Percentiles rank a stretch among this genome's conserved stretches.
These are phyloP conservation scores for Sinodicranocentrus sp. DNA, from an alignment of 2,888 invertebrate genomes.

Conservation along the genomic window DNA sequence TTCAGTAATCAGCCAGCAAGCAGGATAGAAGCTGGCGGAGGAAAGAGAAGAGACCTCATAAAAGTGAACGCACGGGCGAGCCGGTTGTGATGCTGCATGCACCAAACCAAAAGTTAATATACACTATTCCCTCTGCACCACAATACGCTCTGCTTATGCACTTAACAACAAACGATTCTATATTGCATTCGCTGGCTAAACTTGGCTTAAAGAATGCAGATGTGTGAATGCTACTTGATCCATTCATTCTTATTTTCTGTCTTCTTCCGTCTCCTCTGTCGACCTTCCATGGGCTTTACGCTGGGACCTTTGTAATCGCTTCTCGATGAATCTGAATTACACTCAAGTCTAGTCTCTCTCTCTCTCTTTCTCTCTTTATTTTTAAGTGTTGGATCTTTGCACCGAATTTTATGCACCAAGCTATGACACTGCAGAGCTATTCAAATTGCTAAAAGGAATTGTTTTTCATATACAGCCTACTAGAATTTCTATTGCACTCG, in stretches of 20 bases:
- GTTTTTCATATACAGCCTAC: no score
- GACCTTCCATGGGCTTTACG: no score
- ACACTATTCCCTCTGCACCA: background rate
- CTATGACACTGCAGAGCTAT: no score
- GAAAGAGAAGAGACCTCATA: background rate
- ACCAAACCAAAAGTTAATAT: background rate
- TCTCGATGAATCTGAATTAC: background rate
- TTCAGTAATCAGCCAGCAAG: slow-evolving; percentile 29
- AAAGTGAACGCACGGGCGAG: slow-evolving; percentile 52
- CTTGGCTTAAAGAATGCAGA: slow-evolving; percentile 27
- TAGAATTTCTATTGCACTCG: background rate
- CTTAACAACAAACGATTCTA: slow-evolving; percentile 33
- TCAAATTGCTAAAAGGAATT: no score
- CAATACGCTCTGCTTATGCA: slow-evolving; percentile 56
- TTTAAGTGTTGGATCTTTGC: no score
- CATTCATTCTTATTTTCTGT: slow-evolving; percentile 58
- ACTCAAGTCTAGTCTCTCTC: no score
- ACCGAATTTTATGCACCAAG: no score
- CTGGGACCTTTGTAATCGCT: background rate
- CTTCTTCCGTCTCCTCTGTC: slow-evolving; percentile 29
- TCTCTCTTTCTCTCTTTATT: no score
- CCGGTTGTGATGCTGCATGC: slow-evolving; percentile 48
- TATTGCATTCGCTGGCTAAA: slow-evolving; percentile 29
- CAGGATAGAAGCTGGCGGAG: background rate
- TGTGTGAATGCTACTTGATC: slow-evolving; percentile 19